Evolutionary conservation across 2,113 vertebrate genomes (phyloP), one percentile per base, ranked within the genome.

Genomic region (Carassius carassius): DNA sequence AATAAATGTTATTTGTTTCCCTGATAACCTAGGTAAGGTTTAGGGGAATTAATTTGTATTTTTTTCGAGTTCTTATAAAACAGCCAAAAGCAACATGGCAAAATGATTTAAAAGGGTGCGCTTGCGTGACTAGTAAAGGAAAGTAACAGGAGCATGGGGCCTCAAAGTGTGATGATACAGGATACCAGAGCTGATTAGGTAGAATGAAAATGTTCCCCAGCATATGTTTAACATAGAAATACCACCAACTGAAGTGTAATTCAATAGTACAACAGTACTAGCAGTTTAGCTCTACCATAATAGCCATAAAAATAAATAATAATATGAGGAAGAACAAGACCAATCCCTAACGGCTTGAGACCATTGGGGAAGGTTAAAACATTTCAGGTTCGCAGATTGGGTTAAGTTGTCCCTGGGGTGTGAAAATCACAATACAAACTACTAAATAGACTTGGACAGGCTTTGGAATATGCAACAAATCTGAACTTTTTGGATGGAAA

Each of bases 1-100:
- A 87, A 90, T 86, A 70, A 72, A 86, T 78, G 86, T 91, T 89
- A 82, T 90, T 89, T 67, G 69, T 78, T 86, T 91, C 44, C 67
- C 41, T 72, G 85, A 89, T 86, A 90, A 89, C 82, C 81, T 80
- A 41, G 44, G 78, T 67, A 62, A 80, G 25, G 60, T 65, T 65
- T 44, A 37, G 13, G 29, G 29, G 19, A 60, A 65, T 62, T 80
- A 29, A 29, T 29, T 29, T 29, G 29, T 29, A 29, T 60, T 76
- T 67, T 79, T 32, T 1, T 25, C 1, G 7, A 78, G 63, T 19
- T 65, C 17, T 70, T 4, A 82, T 29, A 63, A 67, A 79, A 82
- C 78, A 83, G 90, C 88, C 90, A 91, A 92, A 85, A 91, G 87
- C 85, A 92, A 92, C 89, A 90, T 70, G 84, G 86, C 84, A 89